Conservation (phyloP, 1,140 invertebrate genomes). For the Diorhabda carinulata region DNA sequence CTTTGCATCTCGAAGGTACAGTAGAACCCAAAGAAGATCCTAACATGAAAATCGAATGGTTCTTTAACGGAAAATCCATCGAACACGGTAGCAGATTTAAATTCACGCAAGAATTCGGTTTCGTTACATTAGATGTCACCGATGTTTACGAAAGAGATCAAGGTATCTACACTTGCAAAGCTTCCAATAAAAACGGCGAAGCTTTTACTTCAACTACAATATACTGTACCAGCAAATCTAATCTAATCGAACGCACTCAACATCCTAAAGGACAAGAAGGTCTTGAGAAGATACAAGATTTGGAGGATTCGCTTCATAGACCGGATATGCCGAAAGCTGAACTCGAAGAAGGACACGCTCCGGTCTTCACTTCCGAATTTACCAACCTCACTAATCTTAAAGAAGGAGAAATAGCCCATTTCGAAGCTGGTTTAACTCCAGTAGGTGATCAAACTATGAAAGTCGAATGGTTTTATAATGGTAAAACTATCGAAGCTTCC, state of each 20-base stretch:
- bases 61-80: constrained; percentile 84
- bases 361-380: constrained; percentile 84
- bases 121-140: constrained; percentile 82
- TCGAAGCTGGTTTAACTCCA: constrained; percentile 89
- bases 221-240: constrained; percentile 76
- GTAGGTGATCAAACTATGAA: constrained; percentile 94
- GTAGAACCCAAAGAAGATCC: constrained; percentile 96
- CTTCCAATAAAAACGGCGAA: constrained; percentile 80
- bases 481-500: constrained; percentile 80
- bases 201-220: constrained; percentile 88
- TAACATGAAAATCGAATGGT: constrained; percentile 90
- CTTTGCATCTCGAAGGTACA: constrained; percentile 87
- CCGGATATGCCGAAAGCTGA: constrained; percentile 64
- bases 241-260: constrained; percentile 81
- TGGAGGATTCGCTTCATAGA: constrained; percentile 79
- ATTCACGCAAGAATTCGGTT: constrained; percentile 87
- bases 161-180: constrained; percentile 90
- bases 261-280: constrained; percentile 91
- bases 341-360: constrained; percentile 73
- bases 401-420: constrained; percentile 89
- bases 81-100: constrained; percentile 83
- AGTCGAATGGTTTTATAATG: constrained; percentile 97
- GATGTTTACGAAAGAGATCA: constrained; percentile 91
- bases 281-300: constrained; percentile 82
- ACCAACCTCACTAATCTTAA: constrained; percentile 74